These are phyloP conservation scores for Acronicta alni DNA, from an alignment of 2,888 invertebrate species.

Conservation along the genomic window DNA sequence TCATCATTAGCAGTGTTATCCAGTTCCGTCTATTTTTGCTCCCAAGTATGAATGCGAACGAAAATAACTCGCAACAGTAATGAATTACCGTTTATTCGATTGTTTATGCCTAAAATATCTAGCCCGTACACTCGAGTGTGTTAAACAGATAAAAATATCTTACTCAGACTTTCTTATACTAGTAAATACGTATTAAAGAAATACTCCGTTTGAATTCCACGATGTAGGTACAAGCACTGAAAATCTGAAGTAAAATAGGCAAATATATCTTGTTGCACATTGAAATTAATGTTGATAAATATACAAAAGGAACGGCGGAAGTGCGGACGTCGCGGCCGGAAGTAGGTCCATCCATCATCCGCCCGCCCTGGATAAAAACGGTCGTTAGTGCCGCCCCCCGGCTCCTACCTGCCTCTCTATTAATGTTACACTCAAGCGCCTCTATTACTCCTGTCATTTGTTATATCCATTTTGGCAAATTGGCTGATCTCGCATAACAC, in stretches of 20 bases:
- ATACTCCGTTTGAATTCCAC: constrained; percentile 33
- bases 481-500: constrained; percentile 79
- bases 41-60: constrained; percentile 46
- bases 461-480: constrained; percentile 89
- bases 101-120: constrained; percentile 45
- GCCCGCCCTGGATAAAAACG: constrained; percentile 88
- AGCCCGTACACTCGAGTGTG: constrained; percentile 21
- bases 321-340: constrained; percentile 85
- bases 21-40: constrained; percentile 59
- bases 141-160: constrained; percentile 43
- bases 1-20: constrained; percentile 72
- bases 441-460: constrained; percentile 88
- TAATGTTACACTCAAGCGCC: constrained; percentile 88
- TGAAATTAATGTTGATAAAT: constrained; percentile 88
- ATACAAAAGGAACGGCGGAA: constrained; percentile 80
- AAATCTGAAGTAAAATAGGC: constrained; percentile 57
- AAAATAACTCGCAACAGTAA: constrained; percentile 52
- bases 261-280: constrained; percentile 77
- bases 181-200: constrained; percentile 24
- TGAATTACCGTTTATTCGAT: constrained; percentile 43
- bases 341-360: constrained; percentile 87
- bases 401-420: constrained; percentile 85
- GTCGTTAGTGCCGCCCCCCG: constrained; percentile 81
- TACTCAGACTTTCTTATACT: constrained; percentile 23
- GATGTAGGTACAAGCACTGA: constrained; percentile 33